These are phyloP conservation scores for Clarias pachynema DNA, from an alignment of 2,797 vertebrate genomes.

Conservation along the genomic window DNA sequence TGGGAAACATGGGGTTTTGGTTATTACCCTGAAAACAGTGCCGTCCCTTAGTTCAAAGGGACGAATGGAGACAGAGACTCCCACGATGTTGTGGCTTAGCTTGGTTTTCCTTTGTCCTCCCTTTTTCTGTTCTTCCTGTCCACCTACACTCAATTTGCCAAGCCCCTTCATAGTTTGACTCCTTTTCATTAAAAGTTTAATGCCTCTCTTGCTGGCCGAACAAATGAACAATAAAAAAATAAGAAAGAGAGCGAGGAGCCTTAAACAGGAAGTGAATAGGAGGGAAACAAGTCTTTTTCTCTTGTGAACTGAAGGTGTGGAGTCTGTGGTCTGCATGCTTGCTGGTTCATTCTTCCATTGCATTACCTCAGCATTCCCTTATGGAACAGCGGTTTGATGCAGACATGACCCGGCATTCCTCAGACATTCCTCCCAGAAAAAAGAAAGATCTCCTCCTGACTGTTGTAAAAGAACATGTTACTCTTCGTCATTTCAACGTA, in stretches of 20 bases:
- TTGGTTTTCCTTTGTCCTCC: constrained; percentile 36
- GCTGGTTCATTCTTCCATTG: constrained; percentile 71
- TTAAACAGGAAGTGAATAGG: constrained; percentile 40
- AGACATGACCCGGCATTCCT: constrained; percentile 28
- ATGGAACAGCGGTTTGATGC: constrained; percentile 65
- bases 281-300: constrained; percentile 70
- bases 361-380: constrained; percentile 70
- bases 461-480: constrained; percentile 20
- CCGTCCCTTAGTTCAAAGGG: constrained; percentile 57
- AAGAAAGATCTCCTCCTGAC: constrained; percentile 43
- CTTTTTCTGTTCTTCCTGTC: constrained; percentile 11
- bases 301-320: constrained; percentile 69
- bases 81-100: constrained; percentile 5
- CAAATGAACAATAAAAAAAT: constrained; percentile 49
- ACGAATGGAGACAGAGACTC: constrained; percentile 58
- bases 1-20: constrained; percentile 31
- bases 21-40: constrained; percentile 63
- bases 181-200: constrained; percentile 69
- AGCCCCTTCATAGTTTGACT: constrained; percentile 8
- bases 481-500: constrained; percentile 41
- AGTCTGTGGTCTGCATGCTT: constrained; percentile 72
- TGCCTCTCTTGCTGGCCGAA: constrained; percentile 51
- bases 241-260: constrained; percentile 22
- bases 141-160: constrained; percentile 18
- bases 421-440: constrained; percentile 37